Conservation (phyloP, 2,113 vertebrate genomes). For the Gambusia affinis region DNA sequence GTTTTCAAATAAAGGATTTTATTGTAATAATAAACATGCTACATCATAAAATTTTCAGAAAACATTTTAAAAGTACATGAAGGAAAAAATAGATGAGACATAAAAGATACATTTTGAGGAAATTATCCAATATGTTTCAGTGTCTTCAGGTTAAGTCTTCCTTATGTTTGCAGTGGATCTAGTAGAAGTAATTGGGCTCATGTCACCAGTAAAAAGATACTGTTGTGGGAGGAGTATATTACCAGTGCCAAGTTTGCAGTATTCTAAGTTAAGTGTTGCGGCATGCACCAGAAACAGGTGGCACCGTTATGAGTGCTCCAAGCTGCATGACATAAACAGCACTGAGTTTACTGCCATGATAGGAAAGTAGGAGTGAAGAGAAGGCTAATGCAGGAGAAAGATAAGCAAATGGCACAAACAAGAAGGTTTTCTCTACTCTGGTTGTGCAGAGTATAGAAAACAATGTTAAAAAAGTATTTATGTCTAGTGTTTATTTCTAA, state of each 20-base stretch:
- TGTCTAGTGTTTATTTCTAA: constrained; percentile 17
- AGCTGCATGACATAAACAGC: constrained; percentile 52
- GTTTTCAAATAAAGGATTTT: too few relatives aligned
- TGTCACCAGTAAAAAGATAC: constrained; percentile 51
- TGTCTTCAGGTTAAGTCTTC: constrained; percentile 22
- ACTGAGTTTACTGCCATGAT: constrained; percentile 45
- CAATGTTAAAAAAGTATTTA: not conserved
- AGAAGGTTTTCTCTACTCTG: too few relatives aligned
- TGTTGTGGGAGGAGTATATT: constrained; percentile 30
- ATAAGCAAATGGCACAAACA: constrained; percentile 1
- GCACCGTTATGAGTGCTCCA: constrained; percentile 48
- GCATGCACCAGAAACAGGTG: constrained; percentile 73
- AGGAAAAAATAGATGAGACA: not conserved
- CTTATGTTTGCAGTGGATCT: constrained; percentile 37
- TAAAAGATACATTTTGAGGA: not conserved
- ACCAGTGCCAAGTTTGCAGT: constrained; percentile 60
- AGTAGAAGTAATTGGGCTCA: constrained; percentile 53
- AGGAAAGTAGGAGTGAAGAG: constrained; percentile 6
- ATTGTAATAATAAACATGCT: too few relatives aligned
- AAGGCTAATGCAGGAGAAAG: constrained; percentile 27
- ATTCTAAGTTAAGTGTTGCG: constrained; percentile 61
- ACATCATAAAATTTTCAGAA: too few relatives aligned
- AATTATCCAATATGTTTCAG: not conserved
- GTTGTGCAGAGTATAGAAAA: not conserved
- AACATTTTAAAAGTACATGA: too few relatives aligned